Base-by-base conservation (phyloP, 2,113 vertebrate species). In the Marmota flaviventris region DNA sequence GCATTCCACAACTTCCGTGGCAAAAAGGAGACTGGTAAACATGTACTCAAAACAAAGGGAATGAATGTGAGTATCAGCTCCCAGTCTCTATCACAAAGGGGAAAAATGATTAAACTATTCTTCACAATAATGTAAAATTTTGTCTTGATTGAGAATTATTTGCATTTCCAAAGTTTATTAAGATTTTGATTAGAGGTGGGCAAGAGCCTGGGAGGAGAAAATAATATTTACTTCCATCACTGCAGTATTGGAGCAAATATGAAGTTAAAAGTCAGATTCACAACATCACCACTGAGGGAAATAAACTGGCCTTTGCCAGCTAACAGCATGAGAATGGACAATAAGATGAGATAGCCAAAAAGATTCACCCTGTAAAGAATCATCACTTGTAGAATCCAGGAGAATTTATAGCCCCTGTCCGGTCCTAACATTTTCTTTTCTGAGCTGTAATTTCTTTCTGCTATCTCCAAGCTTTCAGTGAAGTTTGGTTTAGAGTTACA, bases 401-500 rank as follows among this genome's bases (percentile, higher is more conserved):
- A 93, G 63, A 95, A 94, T 97, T 91, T 94, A 97, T 67, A 20
- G n/a, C 17, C 4, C 37, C 85, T 93, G 75, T 84, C 85, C 72
- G 13, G 0, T 34, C 63, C 8, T 77, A 91, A 83, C 61, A 79
- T 85, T 97, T 97, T 95, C 79, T 96, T 77, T 96, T 56, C 85
- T 53, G 29, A 69, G 63, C 24, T 95, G 73, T 93, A 93, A 94
- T 97, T 97, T 97, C 75, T 58, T 51, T 39, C 86, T 96, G 78
- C 29, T 97, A 91, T 91, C 89, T 96, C 75, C 11, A 82, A 94
- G 11, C 75, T 93, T 97, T 86, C 78, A 67, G 29, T 85, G 48
- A 95, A 93, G 70, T 97, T 92, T 93, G 78, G 73, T 61, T 95
- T 88, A 84, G 91, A 97, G 84, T 94, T 96, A 96, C 70, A 94